Conservation (phyloP, 2,113 vertebrate genomes). For the Elaphurus davidianus region DNA sequence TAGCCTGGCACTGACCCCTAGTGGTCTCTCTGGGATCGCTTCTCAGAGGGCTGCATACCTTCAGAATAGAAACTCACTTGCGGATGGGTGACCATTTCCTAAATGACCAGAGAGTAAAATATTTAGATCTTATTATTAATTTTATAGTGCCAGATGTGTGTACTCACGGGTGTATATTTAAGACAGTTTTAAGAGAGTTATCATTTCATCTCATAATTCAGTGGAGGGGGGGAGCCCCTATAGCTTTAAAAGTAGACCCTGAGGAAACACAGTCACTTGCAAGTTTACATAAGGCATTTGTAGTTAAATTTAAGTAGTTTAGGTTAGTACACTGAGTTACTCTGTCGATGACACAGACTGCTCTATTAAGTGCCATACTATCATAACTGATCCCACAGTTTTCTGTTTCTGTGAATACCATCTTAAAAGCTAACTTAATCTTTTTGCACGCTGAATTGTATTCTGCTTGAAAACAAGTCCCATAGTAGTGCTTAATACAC, state of each 20-base stretch:
- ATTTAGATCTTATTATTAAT: background rate
- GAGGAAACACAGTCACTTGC: background rate
- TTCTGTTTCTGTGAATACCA: background rate
- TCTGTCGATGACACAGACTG: background rate
- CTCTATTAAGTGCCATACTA: background rate
- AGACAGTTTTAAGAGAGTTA: background rate
- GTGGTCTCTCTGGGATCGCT: constrained; percentile 66
- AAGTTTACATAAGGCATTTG: background rate
- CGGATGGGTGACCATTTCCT: background rate
- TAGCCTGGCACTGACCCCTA: constrained; percentile 79
- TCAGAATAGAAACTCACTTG: background rate
- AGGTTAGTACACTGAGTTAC: background rate
- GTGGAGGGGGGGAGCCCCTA: background rate
- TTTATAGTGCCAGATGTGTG: background rate
- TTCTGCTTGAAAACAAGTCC: background rate
- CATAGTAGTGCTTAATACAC: background rate
- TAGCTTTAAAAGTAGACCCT: background rate
- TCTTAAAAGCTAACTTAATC: background rate
- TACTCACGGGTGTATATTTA: background rate
- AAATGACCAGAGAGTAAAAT: background rate
- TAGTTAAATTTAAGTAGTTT: background rate
- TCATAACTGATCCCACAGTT: background rate
- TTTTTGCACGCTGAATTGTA: background rate
- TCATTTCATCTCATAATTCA: background rate
- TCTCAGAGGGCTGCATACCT: background rate